These are phyloP conservation scores for Patella caerulea DNA, from an alignment of 2,888 invertebrate species.

Conservation along the genomic window DNA sequence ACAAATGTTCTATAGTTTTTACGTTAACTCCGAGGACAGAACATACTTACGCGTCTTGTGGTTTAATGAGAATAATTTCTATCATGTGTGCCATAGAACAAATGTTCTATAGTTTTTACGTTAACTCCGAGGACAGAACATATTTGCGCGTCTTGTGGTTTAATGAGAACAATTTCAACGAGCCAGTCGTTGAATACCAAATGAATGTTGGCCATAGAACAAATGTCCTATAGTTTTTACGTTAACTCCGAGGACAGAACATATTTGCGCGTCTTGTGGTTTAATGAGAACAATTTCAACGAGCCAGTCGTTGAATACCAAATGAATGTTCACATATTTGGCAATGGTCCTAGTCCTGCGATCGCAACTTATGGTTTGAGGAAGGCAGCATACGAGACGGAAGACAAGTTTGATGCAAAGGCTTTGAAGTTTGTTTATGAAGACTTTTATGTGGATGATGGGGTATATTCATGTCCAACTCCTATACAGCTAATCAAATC, in stretches of 20 bases:
- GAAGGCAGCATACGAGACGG: conserved; percentile 20
- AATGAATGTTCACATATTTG: conserved; percentile 28
- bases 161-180: too few species aligned
- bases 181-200: conserved; percentile 20
- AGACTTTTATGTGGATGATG: conserved; percentile 35
- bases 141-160: too few species aligned
- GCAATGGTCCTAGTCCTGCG: conserved; percentile 27
- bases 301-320: conserved; percentile 21
- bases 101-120: too few species aligned
- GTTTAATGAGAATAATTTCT: conserved; percentile 25
- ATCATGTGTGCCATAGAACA: conserved; percentile 18
- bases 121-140: too few species aligned
- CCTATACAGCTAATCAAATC: too few species aligned
- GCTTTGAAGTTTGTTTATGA: conserved; percentile 26
- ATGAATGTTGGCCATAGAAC: conserved; percentile 29
- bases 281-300: too few species aligned
- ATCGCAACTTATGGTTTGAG: conserved; percentile 24
- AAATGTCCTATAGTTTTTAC: too few species aligned
- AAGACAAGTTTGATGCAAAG: conserved; percentile 17
- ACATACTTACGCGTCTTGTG: conserved; percentile 30
- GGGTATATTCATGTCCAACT: conserved; percentile 19
- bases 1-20: conserved; percentile 23
- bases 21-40: neutral
- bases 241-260: too few species aligned
- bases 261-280: too few species aligned